Evolutionary conservation across 2,113 vertebrate species (phyloP), one percentile per base, ranked within the genome.

Genomic region (Cyphomyrus discorhynchus): DNA sequence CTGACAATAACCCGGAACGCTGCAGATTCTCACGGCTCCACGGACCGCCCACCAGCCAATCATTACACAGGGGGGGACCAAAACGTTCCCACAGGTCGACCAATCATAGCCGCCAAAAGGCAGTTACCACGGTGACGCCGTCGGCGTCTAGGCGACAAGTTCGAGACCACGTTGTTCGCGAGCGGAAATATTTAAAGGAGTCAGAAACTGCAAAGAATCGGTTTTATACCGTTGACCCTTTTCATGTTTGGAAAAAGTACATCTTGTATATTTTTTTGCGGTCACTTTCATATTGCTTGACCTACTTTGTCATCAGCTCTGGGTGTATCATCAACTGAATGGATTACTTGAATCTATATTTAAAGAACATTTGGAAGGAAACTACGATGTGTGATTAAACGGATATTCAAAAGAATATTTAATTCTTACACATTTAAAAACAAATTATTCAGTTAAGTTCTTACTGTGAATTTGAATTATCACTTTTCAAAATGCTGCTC

Each of bases 1-100:
- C 96, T 96, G 96, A 96, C 95, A 95, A 95, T 95, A 96, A 95
- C 95, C 95, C 95, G 95, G 95, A 96, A 96, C 95, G 95, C 92
- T 94, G 95, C 95, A 92, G 94, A 93, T 92, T 92, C 94, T 95
- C 95, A 94, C 91, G 91, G 89, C 90, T 90, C 92, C 90, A 87
- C 92, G 90, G 93, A 94, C 95, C 96, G 96, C 96, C 96, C 93
- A 94, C 94, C 94, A 92, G 94, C 96, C 96, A 96, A 96, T 96
- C 95, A 94, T 86, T 52, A 92, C 35, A 56, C 94, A 85, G 84
- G 42, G 93, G 56, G 89, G 88, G 93, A 94, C 90, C 94, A 93
- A 94, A 93, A 95, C 94, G 95, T 96, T 96, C 95, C 95, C 95
- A 95, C 95, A 94, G 94, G 94, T 92, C 94, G 92, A 92, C 96